These are phyloP conservation scores for Rousettus leschenaultii DNA, from an alignment of 2,113 vertebrate genomes.

Conservation along the genomic window DNA sequence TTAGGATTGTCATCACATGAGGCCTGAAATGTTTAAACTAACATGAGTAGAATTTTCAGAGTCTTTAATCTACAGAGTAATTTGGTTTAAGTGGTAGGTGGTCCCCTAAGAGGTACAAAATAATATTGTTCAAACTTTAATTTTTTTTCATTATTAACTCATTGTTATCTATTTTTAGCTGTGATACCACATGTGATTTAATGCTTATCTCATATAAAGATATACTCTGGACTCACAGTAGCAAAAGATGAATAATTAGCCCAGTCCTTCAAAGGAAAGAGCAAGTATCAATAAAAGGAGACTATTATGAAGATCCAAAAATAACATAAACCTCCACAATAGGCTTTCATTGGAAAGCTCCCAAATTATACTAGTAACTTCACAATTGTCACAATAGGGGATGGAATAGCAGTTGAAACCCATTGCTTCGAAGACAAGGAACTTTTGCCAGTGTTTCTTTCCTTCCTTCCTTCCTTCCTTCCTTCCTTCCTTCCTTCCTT, in stretches of 20 bases:
- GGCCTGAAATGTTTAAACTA: background rate
- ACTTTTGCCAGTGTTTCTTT: slow-evolving; percentile 42
- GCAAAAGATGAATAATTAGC: background rate
- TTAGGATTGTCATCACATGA: background rate
- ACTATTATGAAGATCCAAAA: slow-evolving; percentile 48
- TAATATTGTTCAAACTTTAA: background rate
- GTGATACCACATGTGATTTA: background rate
- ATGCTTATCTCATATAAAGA: background rate
- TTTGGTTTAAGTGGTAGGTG: background rate
- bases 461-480: background rate
- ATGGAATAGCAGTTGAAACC: slow-evolving; percentile 36
- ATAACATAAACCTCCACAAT: slow-evolving; percentile 36
- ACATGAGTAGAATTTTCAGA: background rate
- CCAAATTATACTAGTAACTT: slow-evolving; percentile 39
- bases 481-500: too few species aligned
- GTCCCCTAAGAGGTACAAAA: background rate
- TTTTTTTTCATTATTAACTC: background rate
- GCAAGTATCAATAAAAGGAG: slow-evolving; percentile 56
- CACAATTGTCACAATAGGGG: slow-evolving; percentile 10
- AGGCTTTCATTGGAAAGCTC: slow-evolving; percentile 41
- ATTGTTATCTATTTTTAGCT: background rate
- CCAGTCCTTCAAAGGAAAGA: slow-evolving; percentile 21
- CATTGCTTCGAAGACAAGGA: slow-evolving; percentile 24
- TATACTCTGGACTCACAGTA: background rate
- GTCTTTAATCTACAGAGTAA: background rate